Evolutionary conservation across 2,888 invertebrate species (phyloP).

Genomic region (Scaptomyza flava): DNA sequence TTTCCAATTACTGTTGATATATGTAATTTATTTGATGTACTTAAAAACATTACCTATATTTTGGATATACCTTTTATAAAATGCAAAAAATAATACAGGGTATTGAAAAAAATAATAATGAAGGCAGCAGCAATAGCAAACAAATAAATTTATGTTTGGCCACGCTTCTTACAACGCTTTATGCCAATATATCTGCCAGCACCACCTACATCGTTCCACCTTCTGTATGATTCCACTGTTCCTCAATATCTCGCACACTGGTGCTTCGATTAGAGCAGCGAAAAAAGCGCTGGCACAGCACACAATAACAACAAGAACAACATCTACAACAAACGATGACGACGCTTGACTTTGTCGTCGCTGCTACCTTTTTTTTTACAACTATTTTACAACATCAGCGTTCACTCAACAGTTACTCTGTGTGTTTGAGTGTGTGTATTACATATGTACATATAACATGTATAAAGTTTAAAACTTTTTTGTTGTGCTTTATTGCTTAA

Average conservation of each 20-base stretch:
- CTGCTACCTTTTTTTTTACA: constrained; percentile 42
- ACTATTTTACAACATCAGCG: constrained; percentile 41
- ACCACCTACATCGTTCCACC: constrained; percentile 15
- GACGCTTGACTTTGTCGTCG: constrained; percentile 25
- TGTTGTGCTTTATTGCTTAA: constrained; percentile 60
- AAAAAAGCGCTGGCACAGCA: constrained; percentile 40
- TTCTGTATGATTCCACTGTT: constrained; percentile 9
- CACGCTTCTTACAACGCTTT: constrained; percentile 55
- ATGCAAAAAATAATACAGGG: neutral
- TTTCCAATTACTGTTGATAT: too few relatives aligned
- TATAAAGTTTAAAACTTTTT: constrained; percentile 47
- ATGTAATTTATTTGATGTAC: neutral
- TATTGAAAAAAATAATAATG: constrained; percentile 22
- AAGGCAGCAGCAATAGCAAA: constrained; percentile 35
- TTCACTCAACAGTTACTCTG: constrained; percentile 4
- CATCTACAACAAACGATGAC: constrained; percentile 25
- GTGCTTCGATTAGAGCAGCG: constrained; percentile 29
- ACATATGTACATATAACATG: constrained; percentile 25
- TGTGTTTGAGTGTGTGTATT: constrained; percentile 23
- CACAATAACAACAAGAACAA: neutral
- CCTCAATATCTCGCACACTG: constrained; percentile 3
- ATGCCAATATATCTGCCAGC: constrained; percentile 56
- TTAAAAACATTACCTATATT: neutral
- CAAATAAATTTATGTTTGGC: constrained; percentile 69
- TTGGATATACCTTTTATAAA: neutral